Conservation (phyloP, 2,888 invertebrate species). For the Lasioglossum morio region DNA sequence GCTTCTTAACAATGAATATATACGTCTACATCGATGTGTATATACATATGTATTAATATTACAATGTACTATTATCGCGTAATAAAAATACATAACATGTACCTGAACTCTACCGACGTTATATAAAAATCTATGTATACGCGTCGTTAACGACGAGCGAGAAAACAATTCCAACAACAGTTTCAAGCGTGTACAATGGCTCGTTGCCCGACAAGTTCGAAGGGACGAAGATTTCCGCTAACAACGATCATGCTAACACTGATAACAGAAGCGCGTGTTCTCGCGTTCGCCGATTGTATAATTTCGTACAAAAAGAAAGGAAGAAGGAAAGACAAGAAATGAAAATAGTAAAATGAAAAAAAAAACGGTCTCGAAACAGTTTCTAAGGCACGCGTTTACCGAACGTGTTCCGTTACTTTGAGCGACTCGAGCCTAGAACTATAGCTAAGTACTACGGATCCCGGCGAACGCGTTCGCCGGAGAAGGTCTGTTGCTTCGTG, state of each 20-base stretch:
- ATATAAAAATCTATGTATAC: conserved; percentile 21
- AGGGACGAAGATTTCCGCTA: neutral
- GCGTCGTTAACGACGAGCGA: neutral
- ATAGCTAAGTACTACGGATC: conserved; percentile 67
- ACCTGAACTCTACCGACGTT: conserved; percentile 16
- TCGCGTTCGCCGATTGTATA: conserved; percentile 3
- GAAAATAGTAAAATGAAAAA: neutral
- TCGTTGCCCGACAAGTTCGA: neutral
- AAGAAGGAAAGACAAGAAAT: neutral
- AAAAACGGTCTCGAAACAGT: conserved; percentile 26
- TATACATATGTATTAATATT: neutral
- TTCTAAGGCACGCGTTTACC: conserved; percentile 17
- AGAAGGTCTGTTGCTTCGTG: conserved; percentile 18
- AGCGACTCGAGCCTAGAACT: conserved; percentile 65
- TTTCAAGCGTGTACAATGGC: neutral
- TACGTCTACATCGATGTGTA: neutral
- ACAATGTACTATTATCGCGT: conserved; percentile 10
- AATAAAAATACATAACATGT: conserved; percentile 31
- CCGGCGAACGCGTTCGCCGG: conserved; percentile 26
- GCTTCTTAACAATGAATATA: conserved; percentile 7
- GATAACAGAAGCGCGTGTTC: neutral
- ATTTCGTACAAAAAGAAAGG: conserved; percentile 3
- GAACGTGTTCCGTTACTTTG: conserved; percentile 48
- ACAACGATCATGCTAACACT: neutral
- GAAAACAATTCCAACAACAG: neutral